These are phyloP conservation scores for Marisa cornuarietis DNA, from an alignment of 1,140 invertebrate species.

Conservation along the genomic window DNA sequence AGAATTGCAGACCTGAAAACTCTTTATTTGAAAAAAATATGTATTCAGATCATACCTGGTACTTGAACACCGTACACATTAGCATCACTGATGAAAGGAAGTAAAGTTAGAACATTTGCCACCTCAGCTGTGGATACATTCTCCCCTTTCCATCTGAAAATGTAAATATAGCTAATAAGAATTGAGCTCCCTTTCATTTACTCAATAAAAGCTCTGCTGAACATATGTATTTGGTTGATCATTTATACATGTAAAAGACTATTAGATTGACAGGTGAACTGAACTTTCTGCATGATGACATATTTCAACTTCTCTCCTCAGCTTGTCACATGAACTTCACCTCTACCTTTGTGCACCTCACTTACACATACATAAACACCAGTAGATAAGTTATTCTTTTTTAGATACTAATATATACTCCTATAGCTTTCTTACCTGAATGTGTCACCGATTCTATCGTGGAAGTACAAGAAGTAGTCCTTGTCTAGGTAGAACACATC, in stretches of 20 bases:
- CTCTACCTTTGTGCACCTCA: background rate
- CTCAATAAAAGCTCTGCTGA: background rate
- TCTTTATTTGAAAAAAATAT: too few relatives aligned
- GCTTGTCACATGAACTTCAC: too few relatives aligned
- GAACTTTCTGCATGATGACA: background rate
- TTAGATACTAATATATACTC: too few relatives aligned
- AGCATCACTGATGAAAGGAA: constrained; percentile 80
- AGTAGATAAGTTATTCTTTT: too few relatives aligned
- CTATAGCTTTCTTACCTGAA: constrained; percentile 44
- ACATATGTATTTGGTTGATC: background rate
- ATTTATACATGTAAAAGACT: background rate
- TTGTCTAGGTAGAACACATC: constrained; percentile 59
- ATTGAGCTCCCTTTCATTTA: background rate
- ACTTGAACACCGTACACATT: constrained; percentile 93
- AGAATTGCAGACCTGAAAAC: too few relatives aligned
- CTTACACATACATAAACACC: too few relatives aligned
- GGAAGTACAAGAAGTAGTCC: constrained; percentile 62
- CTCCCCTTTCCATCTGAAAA: constrained; percentile 82
- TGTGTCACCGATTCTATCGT: constrained; percentile 63
- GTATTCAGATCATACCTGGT: constrained; percentile 48
- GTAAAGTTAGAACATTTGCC: constrained; percentile 71
- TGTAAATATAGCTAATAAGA: background rate
- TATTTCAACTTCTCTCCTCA: too few relatives aligned
- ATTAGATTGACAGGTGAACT: background rate
- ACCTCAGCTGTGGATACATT: constrained; percentile 98